A percentile compares a stretch with the other conserved stretches of the same genome.
These are phyloP conservation scores for Volucella bombylans DNA, from an alignment of 2,888 invertebrate species.

Conservation along the genomic window DNA sequence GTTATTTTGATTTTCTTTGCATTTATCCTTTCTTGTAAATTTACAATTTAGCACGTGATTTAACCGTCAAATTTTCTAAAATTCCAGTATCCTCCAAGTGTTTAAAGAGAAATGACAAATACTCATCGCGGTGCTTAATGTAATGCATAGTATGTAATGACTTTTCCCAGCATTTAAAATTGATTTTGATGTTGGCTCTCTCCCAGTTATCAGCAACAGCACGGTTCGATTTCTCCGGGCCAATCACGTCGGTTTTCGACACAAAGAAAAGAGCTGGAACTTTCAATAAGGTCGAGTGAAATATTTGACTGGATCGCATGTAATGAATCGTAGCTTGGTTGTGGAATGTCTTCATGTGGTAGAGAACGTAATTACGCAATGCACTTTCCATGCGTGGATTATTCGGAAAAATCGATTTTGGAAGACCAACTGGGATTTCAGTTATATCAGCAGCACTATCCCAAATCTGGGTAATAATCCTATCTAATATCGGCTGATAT, in stretches of 20 bases:
- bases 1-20: background rate
- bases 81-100: constrained; percentile 84
- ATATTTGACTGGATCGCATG: constrained; percentile 90
- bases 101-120: constrained; percentile 84
- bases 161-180: constrained; percentile 88
- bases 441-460: constrained; percentile 92
- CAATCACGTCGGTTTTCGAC: constrained; percentile 90
- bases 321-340: constrained; percentile 93
- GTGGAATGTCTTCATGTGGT: constrained; percentile 92
- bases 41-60: constrained; percentile 83
- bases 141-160: constrained; percentile 89
- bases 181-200: constrained; percentile 88
- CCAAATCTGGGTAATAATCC: constrained; percentile 92
- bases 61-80: constrained; percentile 83
- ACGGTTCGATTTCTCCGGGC: constrained; percentile 88
- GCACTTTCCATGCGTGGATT: constrained; percentile 87
- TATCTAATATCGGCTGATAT: constrained; percentile 86
- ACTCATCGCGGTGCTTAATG: constrained; percentile 86
- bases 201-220: constrained; percentile 90
- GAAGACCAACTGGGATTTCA: constrained; percentile 86
- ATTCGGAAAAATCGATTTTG: constrained; percentile 88
- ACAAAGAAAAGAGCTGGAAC: constrained; percentile 90
- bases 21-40: background rate
- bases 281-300: constrained; percentile 89
- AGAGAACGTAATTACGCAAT: constrained; percentile 87